A percentile compares a stretch with the other conserved stretches of the same genome.
Conservation (phyloP, 2,797 vertebrate genomes). For the Phrynocephalus vlangalii region DNA sequence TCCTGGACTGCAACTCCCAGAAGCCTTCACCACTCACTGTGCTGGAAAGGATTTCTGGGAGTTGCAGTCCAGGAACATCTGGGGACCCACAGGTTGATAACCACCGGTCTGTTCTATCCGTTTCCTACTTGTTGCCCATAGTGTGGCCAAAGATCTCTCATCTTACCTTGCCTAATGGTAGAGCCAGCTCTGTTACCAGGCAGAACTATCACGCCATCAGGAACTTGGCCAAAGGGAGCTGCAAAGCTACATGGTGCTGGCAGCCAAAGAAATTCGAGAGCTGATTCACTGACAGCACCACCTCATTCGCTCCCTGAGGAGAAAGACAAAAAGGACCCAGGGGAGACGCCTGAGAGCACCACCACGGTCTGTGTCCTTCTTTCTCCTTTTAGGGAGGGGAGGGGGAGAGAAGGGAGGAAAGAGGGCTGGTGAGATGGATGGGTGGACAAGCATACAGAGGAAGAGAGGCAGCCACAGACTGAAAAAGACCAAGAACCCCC, state of each 20-base stretch:
- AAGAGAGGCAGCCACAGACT: background rate
- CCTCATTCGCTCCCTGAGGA: constrained; percentile 1
- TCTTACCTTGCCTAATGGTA: background rate
- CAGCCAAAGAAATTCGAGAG: background rate
- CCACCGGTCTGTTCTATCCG: background rate
- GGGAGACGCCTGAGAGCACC: background rate
- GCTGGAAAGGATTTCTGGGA: no score
- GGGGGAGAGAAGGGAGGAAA: background rate
- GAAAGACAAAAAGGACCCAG: background rate
- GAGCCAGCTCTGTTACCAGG: background rate
- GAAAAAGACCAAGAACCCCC: no score
- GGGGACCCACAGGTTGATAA: no score
- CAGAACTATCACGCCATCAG: background rate
- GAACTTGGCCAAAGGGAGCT: constrained; percentile 24
- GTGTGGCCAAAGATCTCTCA: no score
- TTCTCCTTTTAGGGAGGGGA: background rate
- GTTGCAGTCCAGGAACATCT: no score
- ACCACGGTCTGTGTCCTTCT: constrained; percentile 13
- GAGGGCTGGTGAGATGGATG: background rate
- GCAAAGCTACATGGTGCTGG: background rate
- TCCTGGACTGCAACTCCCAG: no score
- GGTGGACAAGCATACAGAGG: background rate
- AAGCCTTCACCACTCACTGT: no score
- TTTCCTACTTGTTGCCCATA: background rate
- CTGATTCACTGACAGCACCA: background rate